A percentile compares a stretch with the other conserved stretches of the same genome.
Conservation (phyloP, 2,113 vertebrate genomes). For the Podiceps cristatus region DNA sequence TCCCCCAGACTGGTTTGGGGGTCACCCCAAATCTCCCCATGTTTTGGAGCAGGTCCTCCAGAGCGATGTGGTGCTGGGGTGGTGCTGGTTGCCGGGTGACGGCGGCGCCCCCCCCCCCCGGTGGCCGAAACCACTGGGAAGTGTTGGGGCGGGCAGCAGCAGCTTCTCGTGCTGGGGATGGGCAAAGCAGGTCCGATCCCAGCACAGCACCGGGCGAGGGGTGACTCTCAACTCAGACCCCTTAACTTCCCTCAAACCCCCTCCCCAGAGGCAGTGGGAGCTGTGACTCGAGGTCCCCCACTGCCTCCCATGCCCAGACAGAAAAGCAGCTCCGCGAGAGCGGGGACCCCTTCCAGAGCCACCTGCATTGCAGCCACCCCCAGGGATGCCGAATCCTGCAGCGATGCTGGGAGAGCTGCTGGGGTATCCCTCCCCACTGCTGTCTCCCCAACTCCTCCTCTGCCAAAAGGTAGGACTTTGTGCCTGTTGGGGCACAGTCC, state of each 20-base stretch:
- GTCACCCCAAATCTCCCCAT: not conserved
- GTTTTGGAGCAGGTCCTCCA: not conserved
- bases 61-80: not conserved
- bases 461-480: not conserved
- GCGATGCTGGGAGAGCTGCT: not conserved
- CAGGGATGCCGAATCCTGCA: not conserved
- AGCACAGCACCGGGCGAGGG: accelerated
- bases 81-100: not conserved
- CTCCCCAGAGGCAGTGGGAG: not conserved
- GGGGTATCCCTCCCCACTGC: not conserved
- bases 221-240: not conserved
- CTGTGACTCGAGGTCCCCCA: not conserved
- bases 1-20: not conserved
- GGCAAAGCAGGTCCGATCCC: not conserved
- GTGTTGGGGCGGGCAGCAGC: not conserved
- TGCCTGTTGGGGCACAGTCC: not conserved
- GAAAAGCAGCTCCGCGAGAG: not conserved
- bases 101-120: not conserved
- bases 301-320: not conserved
- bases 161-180: not conserved
- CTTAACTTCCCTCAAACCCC: not conserved
- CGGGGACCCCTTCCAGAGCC: not conserved
- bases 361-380: not conserved
- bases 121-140: not conserved
- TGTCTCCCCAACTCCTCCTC: not conserved